Base-by-base conservation (phyloP, 2,797 vertebrate genomes). In the Betta splendens region DNA sequence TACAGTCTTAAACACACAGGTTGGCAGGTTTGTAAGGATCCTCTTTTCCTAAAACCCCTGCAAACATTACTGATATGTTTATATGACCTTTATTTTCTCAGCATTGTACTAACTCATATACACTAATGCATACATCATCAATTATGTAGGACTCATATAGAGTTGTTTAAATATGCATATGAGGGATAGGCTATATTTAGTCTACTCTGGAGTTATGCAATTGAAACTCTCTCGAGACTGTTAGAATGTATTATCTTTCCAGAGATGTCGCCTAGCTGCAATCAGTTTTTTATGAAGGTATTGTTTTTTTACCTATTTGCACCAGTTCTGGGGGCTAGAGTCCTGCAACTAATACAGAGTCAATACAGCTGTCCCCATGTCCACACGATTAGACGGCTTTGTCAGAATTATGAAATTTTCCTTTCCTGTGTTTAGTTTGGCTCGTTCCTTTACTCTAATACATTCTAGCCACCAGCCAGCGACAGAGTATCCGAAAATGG, bases 121-220 rank as follows among this genome's bases (percentile, higher is more conserved):
- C 10, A 29, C 29, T 31, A 87, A 87, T 79, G 50, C 61, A 77
- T 31, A 22, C 3, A 5, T 39, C 77, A 87, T 91, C 73, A 92
- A 89, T 89, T 83, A 91, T 80, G 72, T 67, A 91, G 63, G 54
- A 77, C 69, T 69, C 64, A 64, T 86, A 84, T 82, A 91, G 71
- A 77, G 74, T 73, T 80, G 83, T 83, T 89, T 80, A 86, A 91
- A 86, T 90, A 85, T 88, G 85, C 57, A 88, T 84, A 87, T 79
- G 61, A 75, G 54, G 59, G 61, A 42, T 22, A 68, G 47, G 69
- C 85, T 89, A 89, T 85, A 86, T 88, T 86, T 91, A 88, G 84
- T 72, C 54, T 23, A 38, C 79, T 78, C 65, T 79, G 57, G 47
- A 74, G 69, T 87, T 85, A 88, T 80, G 87, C 72, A 87, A 84